Evolutionary conservation across 2,888 invertebrate species (phyloP).

Genomic region (Autographa gamma): DNA sequence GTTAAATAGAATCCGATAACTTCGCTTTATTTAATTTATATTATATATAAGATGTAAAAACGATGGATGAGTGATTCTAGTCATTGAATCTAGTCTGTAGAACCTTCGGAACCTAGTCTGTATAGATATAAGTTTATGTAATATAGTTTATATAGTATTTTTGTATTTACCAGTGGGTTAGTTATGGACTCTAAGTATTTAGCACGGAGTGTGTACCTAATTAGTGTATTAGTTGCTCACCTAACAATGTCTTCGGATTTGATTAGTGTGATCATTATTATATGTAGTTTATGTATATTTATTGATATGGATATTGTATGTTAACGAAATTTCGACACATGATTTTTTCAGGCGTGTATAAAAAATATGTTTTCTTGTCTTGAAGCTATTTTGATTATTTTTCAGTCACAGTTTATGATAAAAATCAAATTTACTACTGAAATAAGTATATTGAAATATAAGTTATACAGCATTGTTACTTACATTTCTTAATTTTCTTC

Average conservation of each 20-base stretch:
- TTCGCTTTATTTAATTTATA: constrained; percentile 71
- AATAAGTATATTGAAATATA: too few relatives aligned
- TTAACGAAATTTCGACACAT: too few relatives aligned
- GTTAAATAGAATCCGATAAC: constrained; percentile 75
- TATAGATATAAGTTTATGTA: constrained; percentile 27
- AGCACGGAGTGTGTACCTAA: constrained; percentile 54
- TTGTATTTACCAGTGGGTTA: constrained; percentile 41
- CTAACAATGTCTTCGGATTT: constrained; percentile 25
- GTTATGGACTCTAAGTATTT: constrained; percentile 39
- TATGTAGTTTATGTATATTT: constrained; percentile 10
- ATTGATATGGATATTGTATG: constrained; percentile 6
- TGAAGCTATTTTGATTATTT: too few relatives aligned
- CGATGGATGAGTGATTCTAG: constrained; percentile 80
- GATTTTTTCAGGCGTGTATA: too few relatives aligned
- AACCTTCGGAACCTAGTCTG: constrained; percentile 50
- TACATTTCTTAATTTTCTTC: too few relatives aligned
- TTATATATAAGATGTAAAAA: constrained; percentile 42
- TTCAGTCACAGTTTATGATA: too few relatives aligned
- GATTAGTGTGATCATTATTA: constrained; percentile 2
- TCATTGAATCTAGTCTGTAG: constrained; percentile 70
- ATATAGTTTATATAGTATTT: constrained; percentile 53
- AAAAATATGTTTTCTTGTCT: too few relatives aligned
- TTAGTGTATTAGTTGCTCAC: constrained; percentile 32
- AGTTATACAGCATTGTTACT: too few relatives aligned
- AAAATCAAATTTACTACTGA: too few relatives aligned